Base-by-base conservation (phyloP, 2,797 vertebrate species). In the Protosalanx chinensis region DNA sequence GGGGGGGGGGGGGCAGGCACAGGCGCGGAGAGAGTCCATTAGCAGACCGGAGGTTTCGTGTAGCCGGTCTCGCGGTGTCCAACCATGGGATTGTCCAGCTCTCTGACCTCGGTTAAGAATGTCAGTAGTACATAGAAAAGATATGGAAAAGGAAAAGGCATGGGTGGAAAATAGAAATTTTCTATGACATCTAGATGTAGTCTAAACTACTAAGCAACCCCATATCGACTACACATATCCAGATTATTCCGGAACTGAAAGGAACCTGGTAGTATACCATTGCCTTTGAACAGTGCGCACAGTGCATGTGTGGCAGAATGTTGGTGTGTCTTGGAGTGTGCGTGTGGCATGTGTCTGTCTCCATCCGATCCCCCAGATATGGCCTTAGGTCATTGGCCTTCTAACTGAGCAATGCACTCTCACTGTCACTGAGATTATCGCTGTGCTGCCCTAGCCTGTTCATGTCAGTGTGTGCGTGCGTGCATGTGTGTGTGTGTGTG, bases 341-440 rank as follows among this genome's bases (percentile, higher is more conserved):
- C 20, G 56, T n/a, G 56, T 58, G 16, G 4, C 16, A 18, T n/a
- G 3, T 61, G 59, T 61, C 59, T 30, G 23, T 61, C 18, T 79
- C 18, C 5, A 68, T 85, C 81, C 81, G 6, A n/a, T 81, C 79
- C 76, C 20, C 53, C 15, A 10, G 68, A 57, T 51, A 30, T 73
- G 58, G 76, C 79, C 82, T 72, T 10, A 75, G 80, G 81, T 81
- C 81, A 68, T 62, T 85, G 86, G 70, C 82, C 72, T 76, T 82
- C 68, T 68, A 79, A 78, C 76, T 10, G 3, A 59, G 57, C 76
- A 23, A 71, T 64, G 56, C 73, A 73, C 82, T 77, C 74, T 37
- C 3, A 67, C 77, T 23, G 67, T 81, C 77, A 82, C 68, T 7
- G 82, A 88, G 79, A 84, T 86, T 79, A 86, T 86, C 78, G 70